phyloP scores from a whole-genome alignment of 2,113 vertebrate genomes.

The Phyllopteryx taeniolatus region DNA sequence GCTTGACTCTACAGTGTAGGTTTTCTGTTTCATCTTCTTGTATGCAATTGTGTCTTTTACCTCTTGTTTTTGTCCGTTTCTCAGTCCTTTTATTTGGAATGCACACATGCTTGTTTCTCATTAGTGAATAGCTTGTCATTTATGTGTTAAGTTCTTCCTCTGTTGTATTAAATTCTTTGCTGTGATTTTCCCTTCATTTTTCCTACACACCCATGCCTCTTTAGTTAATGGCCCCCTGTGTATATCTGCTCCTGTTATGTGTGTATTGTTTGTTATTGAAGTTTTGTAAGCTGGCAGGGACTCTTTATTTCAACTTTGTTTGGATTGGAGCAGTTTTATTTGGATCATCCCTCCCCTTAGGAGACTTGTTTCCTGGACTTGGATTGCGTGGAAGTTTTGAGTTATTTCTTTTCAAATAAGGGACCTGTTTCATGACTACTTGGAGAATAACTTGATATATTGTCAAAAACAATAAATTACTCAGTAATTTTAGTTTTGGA shows the following conservation, averaged over 20 bases:
- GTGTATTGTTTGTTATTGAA: neutral
- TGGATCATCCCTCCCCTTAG: neutral
- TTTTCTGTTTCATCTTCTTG: neutral
- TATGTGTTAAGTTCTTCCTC: neutral
- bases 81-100: neutral
- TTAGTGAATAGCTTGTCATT: neutral
- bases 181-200: neutral
- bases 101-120: neutral
- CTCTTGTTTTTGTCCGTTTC: neutral
- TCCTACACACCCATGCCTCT: neutral
- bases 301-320: neutral
- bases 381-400: neutral
- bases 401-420: neutral
- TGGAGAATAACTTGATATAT: neutral
- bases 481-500: no score
- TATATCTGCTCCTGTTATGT: neutral
- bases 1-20: neutral
- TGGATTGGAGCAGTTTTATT: neutral
- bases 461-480: neutral
- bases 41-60: neutral
- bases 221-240: neutral
- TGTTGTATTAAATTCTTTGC: neutral
- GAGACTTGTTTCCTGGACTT: neutral
- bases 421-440: neutral
- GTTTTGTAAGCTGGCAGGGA: neutral